Conservation (phyloP, 2,888 invertebrate genomes). For the Cheilosia soror region DNA sequence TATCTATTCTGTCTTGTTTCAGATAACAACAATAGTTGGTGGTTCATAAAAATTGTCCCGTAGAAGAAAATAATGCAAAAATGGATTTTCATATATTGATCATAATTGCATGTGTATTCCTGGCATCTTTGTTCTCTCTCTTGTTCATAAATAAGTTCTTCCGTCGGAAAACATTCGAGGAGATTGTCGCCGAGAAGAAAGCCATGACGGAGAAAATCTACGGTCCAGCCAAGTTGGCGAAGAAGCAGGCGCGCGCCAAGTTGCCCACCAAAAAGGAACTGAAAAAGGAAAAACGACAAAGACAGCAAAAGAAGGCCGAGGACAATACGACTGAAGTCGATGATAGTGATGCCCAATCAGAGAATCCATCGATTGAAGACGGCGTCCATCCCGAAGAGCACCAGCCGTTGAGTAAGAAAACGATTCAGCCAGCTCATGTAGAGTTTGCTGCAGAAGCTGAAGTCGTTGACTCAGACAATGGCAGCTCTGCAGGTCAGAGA, state of each 20-base stretch:
- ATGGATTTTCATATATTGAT: slow-evolving; percentile 84
- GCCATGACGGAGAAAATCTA: slow-evolving; percentile 83
- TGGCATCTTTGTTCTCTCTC: slow-evolving; percentile 82
- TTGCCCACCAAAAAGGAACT: slow-evolving; percentile 81
- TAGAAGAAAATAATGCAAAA: slow-evolving; percentile 81
- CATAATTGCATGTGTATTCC: slow-evolving; percentile 83
- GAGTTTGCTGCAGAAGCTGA: slow-evolving; percentile 83
- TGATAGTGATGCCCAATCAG: slow-evolving; percentile 79
- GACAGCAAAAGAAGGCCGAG: slow-evolving; percentile 77
- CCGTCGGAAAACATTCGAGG: slow-evolving; percentile 83
- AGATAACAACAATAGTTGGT: slow-evolving; percentile 51
- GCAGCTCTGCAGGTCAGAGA: slow-evolving; percentile 50
- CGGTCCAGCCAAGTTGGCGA: slow-evolving; percentile 79
- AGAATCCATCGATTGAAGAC: slow-evolving; percentile 79
- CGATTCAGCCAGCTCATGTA: slow-evolving; percentile 78
- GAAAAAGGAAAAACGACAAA: slow-evolving; percentile 82
- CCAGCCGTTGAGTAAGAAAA: slow-evolving; percentile 74
- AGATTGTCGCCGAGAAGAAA: slow-evolving; percentile 83
- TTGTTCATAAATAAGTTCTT: slow-evolving; percentile 83
- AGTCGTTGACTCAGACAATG: slow-evolving; percentile 76
- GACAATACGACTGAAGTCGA: slow-evolving; percentile 78
- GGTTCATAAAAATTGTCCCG: slow-evolving; percentile 47
- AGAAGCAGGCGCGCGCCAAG: slow-evolving; percentile 76
- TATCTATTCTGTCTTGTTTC: slow-evolving; percentile 41
- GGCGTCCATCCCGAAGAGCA: slow-evolving; percentile 76